A percentile compares a stretch with the other conserved stretches of the same genome.
Conservation (phyloP, 2,113 vertebrate genomes). For the Phyllostomus discolor region DNA sequence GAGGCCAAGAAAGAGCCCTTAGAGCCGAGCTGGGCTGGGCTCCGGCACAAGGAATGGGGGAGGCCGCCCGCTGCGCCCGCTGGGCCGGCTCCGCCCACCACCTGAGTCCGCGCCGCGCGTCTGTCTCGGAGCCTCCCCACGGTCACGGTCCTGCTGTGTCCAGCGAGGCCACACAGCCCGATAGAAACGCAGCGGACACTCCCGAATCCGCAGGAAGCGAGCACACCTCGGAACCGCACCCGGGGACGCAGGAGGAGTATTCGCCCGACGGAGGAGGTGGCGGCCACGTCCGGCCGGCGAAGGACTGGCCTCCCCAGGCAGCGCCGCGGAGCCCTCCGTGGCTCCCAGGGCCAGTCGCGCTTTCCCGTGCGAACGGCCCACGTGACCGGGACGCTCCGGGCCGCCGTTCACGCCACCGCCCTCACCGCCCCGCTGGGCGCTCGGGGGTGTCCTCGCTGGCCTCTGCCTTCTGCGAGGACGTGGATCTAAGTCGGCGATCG, state of each 20-base stretch:
- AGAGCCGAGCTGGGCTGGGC: background rate
- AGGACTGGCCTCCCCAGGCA: background rate
- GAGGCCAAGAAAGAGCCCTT: background rate
- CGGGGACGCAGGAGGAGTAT: background rate
- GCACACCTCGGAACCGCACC: background rate
- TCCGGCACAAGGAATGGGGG: background rate
- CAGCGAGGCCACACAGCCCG: background rate
- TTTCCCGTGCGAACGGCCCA: too few relatives aligned
- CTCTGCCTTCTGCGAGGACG: background rate
- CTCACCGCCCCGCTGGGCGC: background rate
- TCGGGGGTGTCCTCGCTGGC: background rate
- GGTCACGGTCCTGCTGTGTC: background rate
- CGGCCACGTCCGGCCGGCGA: background rate
- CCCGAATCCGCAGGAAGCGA: background rate
- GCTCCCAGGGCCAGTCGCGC: too few relatives aligned
- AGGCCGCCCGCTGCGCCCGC: background rate
- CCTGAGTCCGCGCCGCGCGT: background rate
- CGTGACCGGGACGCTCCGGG: too few relatives aligned
- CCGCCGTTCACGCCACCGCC: background rate
- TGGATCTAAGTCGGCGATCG: background rate
- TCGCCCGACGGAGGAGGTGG: background rate
- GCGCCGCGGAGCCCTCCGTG: fast-evolving
- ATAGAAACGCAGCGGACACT: background rate
- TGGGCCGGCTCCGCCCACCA: background rate
- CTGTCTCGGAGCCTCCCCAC: background rate